Conservation (phyloP, 2,797 vertebrate species). For the Oophaga sylvatica region DNA sequence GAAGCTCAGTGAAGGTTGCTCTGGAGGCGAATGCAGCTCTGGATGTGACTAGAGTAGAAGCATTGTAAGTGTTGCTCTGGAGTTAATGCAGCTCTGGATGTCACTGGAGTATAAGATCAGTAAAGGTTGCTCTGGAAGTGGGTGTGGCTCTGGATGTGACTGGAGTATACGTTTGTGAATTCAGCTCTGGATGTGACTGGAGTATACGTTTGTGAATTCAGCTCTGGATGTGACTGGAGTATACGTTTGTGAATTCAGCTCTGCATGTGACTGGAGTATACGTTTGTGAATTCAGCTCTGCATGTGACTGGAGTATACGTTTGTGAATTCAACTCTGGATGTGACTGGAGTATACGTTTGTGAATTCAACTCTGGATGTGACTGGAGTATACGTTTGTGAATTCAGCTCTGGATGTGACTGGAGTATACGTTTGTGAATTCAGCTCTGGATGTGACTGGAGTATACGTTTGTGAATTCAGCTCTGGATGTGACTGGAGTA, state of each 20-base stretch:
- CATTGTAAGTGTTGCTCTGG: no score
- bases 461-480: neutral
- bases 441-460: neutral
- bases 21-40: no score
- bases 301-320: neutral
- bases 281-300: neutral
- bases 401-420: neutral
- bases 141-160: neutral
- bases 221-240: neutral
- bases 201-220: neutral
- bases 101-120: no score
- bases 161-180: neutral
- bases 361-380: neutral
- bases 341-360: neutral
- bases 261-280: neutral
- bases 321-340: neutral
- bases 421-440: neutral
- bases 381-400: no score
- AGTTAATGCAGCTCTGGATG: neutral
- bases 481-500: neutral
- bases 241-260: neutral
- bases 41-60: neutral
- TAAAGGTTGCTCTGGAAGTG: no score
- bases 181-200: neutral
- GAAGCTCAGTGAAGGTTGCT: no score